A percentile compares a stretch with the other conserved stretches of the same genome.
Conservation (phyloP, 2,888 invertebrate genomes). For the Phyllotreta striolata region DNA sequence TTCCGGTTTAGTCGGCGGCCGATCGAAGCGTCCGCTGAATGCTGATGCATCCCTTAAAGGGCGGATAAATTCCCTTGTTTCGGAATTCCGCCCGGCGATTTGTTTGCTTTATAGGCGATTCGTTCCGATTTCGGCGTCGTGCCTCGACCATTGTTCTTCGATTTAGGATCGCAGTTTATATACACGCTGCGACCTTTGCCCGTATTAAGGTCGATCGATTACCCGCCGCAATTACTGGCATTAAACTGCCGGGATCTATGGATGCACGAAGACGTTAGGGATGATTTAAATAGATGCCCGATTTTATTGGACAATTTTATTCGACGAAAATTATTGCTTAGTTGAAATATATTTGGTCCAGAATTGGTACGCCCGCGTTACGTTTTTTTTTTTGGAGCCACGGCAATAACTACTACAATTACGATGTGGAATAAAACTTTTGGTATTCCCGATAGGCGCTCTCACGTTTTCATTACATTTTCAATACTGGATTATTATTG, state of each 20-base stretch:
- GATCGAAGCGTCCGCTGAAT: too few species aligned
- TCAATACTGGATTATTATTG: slow-evolving; percentile 35
- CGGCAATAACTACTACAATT: slow-evolving; percentile 23
- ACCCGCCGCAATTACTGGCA: too few species aligned
- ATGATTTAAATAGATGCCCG: too few species aligned
- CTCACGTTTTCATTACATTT: slow-evolving; percentile 39
- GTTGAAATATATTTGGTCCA: too few species aligned
- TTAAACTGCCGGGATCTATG: too few species aligned
- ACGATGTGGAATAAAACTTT: slow-evolving; percentile 32
- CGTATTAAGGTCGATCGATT: slow-evolving; percentile 11
- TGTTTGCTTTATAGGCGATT: slow-evolving; percentile 22
- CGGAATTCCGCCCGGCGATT: slow-evolving; percentile 17
- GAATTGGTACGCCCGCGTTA: too few species aligned
- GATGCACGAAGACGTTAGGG: not conserved
- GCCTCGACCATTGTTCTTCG: slow-evolving; percentile 14
- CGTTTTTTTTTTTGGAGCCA: too few species aligned
- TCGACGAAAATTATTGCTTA: too few species aligned
- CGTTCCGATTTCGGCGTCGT: slow-evolving; percentile 23
- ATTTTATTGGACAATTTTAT: too few species aligned
- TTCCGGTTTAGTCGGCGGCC: not conserved
- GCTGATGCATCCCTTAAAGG: slow-evolving; percentile 31
- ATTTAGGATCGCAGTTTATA: slow-evolving; percentile 4
- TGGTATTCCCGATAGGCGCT: slow-evolving; percentile 22
- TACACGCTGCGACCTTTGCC: slow-evolving; percentile 1
- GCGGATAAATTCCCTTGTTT: slow-evolving; percentile 22